Percentiles rank a stretch among this genome's conserved stretches.
phyloP scores from a whole-genome alignment of 2,797 vertebrate genomes.

The Podarcis siculus region DNA sequence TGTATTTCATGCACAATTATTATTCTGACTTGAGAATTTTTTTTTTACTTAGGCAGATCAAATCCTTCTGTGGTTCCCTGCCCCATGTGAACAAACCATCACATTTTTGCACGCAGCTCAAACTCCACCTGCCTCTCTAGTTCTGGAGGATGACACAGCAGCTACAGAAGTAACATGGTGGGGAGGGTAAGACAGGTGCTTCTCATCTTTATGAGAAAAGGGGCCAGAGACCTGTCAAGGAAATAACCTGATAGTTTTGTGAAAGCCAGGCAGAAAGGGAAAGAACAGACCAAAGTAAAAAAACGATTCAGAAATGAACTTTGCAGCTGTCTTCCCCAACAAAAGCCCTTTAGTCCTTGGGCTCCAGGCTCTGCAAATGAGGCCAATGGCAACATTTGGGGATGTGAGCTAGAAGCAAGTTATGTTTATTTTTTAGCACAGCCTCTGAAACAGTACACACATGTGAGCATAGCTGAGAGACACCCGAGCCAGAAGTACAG shows the following conservation, averaged over 20 bases:
- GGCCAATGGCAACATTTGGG: slow-evolving; percentile 68
- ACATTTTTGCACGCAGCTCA: not conserved
- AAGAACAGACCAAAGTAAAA: not conserved
- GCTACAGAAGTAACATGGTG: not conserved
- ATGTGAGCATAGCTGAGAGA: not conserved
- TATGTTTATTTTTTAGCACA: slow-evolving; percentile 31
- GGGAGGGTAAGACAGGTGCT: not conserved
- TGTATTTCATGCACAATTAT: not conserved
- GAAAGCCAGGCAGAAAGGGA: rapidly evolving
- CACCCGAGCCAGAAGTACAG: not conserved
- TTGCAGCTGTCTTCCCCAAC: slow-evolving; percentile 52
- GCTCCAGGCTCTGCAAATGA: not conserved
- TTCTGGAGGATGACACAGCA: not conserved
- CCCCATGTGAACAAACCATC: too few species aligned
- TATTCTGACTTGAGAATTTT: not conserved
- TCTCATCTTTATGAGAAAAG: not conserved
- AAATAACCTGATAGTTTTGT: not conserved
- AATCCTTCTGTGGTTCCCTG: not conserved
- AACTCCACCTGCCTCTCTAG: not conserved
- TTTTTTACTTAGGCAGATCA: not conserved
- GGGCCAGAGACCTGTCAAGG: not conserved
- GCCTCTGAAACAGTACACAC: not conserved
- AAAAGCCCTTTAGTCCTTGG: slow-evolving; percentile 64
- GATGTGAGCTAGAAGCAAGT: slow-evolving; percentile 36
- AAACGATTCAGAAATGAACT: slow-evolving; percentile 38